phyloP scores from a whole-genome alignment of 1,140 invertebrate genomes.

The Pararge aegeria region DNA sequence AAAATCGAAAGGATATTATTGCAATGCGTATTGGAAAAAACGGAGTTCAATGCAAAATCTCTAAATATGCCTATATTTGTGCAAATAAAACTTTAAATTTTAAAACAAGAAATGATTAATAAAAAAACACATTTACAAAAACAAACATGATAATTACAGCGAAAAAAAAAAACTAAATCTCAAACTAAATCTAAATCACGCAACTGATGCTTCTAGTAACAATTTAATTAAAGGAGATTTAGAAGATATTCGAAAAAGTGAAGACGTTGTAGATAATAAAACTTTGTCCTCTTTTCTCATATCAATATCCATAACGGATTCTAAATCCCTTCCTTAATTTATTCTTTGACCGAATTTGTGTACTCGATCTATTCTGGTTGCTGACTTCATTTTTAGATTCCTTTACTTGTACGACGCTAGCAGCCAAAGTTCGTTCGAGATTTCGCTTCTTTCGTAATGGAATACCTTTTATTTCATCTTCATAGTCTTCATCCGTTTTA shows the following conservation, averaged over 20 bases:
- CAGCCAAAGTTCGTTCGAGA: not conserved
- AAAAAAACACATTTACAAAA: not conserved
- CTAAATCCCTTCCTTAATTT: not conserved
- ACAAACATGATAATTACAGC: not conserved
- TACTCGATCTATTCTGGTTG: not conserved
- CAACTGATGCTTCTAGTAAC: not conserved
- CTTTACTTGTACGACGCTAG: not conserved
- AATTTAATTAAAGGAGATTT: not conserved
- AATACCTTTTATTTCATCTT: conserved; percentile 17
- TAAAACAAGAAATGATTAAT: too few relatives aligned
- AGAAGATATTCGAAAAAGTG: not conserved
- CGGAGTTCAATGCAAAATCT: too few relatives aligned
- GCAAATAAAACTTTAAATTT: too few relatives aligned
- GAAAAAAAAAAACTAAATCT: not conserved
- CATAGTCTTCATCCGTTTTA: conserved; percentile 17
- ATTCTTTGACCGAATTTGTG: not conserved
- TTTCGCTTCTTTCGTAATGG: conserved; percentile 17
- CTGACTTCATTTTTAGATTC: not conserved
- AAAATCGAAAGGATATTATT: too few relatives aligned
- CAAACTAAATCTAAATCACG: not conserved
- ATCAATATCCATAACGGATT: not conserved
- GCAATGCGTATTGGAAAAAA: too few relatives aligned
- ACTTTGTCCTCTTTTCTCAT: not conserved
- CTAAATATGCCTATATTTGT: too few relatives aligned
- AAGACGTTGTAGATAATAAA: not conserved